These are phyloP conservation scores for Meta bourneti DNA, from an alignment of 2,888 invertebrate species.

Conservation along the genomic window DNA sequence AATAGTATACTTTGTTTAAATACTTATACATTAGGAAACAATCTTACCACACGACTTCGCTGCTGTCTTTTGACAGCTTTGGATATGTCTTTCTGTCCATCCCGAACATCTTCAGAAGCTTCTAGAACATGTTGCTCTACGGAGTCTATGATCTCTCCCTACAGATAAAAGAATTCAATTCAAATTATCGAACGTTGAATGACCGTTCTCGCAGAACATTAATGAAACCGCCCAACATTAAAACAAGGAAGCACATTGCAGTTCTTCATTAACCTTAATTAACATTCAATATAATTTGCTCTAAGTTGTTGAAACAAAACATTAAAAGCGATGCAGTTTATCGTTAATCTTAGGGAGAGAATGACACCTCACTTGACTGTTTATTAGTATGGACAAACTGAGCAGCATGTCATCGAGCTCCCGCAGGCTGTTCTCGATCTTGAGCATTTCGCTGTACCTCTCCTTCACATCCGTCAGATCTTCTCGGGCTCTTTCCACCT, in stretches of 20 bases:
- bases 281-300: too few relatives aligned
- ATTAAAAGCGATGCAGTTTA: too few relatives aligned
- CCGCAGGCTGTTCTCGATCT: conserved; percentile 59
- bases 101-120: conserved; percentile 63
- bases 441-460: conserved; percentile 59
- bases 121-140: conserved; percentile 58
- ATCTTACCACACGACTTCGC: conserved; percentile 35
- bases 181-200: too few relatives aligned
- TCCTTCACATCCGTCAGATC: conserved; percentile 67
- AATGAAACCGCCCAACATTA: too few relatives aligned
- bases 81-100: conserved; percentile 58
- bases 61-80: conserved; percentile 44
- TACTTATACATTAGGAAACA: too few relatives aligned
- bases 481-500: conserved; percentile 61
- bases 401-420: conserved; percentile 67
- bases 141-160: conserved; percentile 70
- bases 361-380: conserved; percentile 46
- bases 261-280: too few relatives aligned
- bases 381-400: conserved; percentile 60
- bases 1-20: too few relatives aligned
- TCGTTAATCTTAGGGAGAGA: too few relatives aligned
- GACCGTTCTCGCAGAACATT: too few relatives aligned
- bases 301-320: too few relatives aligned
- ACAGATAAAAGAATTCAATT: not conserved
- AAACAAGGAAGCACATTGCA: too few relatives aligned